Evolutionary conservation across 2,113 vertebrate genomes (phyloP).

Genomic region (Myanophis thanlyinensis): DNA sequence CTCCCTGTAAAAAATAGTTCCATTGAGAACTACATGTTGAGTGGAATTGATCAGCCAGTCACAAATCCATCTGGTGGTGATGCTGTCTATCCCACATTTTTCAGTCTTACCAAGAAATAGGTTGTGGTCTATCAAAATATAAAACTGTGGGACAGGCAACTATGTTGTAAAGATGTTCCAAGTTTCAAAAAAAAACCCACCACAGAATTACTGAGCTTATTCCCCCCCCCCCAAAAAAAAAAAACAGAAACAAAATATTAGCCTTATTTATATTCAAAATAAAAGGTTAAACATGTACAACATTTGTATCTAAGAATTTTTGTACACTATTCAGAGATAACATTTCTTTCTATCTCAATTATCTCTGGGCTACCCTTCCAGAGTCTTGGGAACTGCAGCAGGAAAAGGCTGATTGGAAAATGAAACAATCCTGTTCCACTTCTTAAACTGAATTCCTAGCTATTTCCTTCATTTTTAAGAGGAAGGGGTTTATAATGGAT

Average conservation of each 20-base stretch:
- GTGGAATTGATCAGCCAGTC: not conserved
- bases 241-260: not conserved
- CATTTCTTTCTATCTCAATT: not conserved
- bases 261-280: not conserved
- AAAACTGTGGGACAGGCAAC: not conserved
- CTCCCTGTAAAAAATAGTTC: not conserved
- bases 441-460: not conserved
- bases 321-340: not conserved
- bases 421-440: not conserved
- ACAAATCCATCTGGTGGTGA: not conserved
- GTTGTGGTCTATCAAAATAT: not conserved
- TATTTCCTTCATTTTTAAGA: not conserved
- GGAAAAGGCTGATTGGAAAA: not conserved
- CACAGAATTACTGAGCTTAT: not conserved
- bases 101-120: not conserved
- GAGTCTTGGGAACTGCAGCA: not conserved
- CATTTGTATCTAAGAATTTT: not conserved
- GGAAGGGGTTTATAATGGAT: not conserved
- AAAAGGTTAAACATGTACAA: not conserved
- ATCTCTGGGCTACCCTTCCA: not conserved
- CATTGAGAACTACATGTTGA: not conserved
- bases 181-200: not conserved
- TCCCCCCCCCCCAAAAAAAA: not conserved
- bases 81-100: not conserved
- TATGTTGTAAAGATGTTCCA: not conserved